Conservation (phyloP, 2,113 vertebrate species). For the Chroicocephalus ridibundus region DNA sequence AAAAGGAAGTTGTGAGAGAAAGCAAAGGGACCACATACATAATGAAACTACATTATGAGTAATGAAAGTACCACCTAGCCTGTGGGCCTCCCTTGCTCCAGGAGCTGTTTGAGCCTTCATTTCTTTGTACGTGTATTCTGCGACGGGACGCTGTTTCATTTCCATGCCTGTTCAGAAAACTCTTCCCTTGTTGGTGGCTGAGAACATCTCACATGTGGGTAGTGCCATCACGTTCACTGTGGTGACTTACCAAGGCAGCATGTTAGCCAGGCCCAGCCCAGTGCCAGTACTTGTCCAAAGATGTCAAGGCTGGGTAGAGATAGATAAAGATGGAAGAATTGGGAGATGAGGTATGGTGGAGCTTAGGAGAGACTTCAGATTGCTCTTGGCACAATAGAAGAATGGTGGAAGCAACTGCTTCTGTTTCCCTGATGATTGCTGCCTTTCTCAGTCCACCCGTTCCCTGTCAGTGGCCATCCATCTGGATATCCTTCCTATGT, state of each 20-base stretch:
- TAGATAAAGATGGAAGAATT: background rate
- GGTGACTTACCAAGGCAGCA: background rate
- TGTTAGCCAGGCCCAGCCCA: background rate
- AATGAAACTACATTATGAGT: conserved; percentile 69
- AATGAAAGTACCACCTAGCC: conserved; percentile 63
- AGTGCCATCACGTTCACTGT: fast-evolving
- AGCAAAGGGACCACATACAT: conserved; percentile 50
- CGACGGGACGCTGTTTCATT: background rate
- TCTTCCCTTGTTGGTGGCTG: background rate
- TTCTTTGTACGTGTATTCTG: background rate
- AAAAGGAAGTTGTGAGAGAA: conserved; percentile 62
- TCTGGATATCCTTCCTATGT: background rate
- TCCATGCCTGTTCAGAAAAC: background rate
- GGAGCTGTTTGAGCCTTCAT: conserved; percentile 4
- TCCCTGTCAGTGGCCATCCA: background rate
- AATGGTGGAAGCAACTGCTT: background rate
- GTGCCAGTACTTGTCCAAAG: background rate
- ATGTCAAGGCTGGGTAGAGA: background rate
- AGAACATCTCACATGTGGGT: background rate
- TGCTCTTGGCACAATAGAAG: background rate
- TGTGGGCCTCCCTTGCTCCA: conserved; percentile 49
- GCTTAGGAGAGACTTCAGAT: background rate
- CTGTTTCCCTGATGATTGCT: background rate
- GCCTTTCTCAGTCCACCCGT: background rate
- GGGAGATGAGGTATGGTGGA: background rate